Evolutionary conservation across 2,113 vertebrate species (phyloP).

Genomic region (Athene noctua): DNA sequence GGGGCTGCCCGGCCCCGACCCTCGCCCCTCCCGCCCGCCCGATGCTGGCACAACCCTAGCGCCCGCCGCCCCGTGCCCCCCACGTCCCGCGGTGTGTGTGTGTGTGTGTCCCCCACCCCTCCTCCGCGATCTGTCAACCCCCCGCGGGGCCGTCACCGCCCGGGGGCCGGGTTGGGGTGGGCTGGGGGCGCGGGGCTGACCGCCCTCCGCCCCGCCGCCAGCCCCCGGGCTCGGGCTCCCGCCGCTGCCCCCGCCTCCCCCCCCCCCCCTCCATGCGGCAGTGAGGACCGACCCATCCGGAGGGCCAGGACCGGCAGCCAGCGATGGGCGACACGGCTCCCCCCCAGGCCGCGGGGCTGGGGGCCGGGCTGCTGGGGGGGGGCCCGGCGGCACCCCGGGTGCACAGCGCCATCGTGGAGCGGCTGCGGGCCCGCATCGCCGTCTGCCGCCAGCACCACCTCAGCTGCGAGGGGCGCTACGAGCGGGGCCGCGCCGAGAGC

Average conservation of each 20-base stretch:
- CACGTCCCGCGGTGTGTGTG: background rate
- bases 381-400: slow-evolving; percentile 83
- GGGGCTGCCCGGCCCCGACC: background rate
- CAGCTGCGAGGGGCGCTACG: slow-evolving; percentile 91
- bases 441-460: slow-evolving; percentile 92
- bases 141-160: slow-evolving; percentile 27
- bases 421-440: slow-evolving; percentile 91
- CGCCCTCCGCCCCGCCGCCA: background rate
- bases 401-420: slow-evolving; percentile 94
- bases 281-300: slow-evolving; percentile 20
- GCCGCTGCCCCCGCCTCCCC: background rate
- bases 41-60: background rate
- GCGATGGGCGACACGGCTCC: slow-evolving; percentile 91
- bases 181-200: background rate
- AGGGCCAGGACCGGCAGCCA: slow-evolving; percentile 16
- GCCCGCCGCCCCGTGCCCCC: background rate
- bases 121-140: slow-evolving; percentile 21
- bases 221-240: background rate
- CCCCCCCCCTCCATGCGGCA: slow-evolving; percentile 42
- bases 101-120: background rate
- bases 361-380: slow-evolving; percentile 76
- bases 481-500: slow-evolving; percentile 85
- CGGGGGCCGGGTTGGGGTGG: background rate
- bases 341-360: slow-evolving; percentile 83
- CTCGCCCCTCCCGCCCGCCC: background rate